A percentile compares a stretch with the other conserved stretches of the same genome.
These are phyloP conservation scores for Solenopsis invicta DNA, from an alignment of 1,140 invertebrate species.

Conservation along the genomic window DNA sequence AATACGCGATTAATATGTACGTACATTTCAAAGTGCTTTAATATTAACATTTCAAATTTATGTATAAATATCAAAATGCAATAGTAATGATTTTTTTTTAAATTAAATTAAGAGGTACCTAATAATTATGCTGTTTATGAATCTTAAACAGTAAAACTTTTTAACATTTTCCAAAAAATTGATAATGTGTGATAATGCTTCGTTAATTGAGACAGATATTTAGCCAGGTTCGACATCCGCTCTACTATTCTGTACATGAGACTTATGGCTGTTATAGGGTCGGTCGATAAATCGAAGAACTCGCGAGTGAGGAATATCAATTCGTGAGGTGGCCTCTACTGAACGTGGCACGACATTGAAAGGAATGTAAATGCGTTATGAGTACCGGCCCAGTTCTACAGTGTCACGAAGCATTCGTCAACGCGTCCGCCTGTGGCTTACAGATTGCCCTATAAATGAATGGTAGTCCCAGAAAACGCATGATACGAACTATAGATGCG, in stretches of 20 bases:
- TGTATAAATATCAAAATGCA: background rate
- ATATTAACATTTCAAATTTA: background rate
- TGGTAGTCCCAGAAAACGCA: conserved; percentile 55
- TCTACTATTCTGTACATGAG: conserved; percentile 77
- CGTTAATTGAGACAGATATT: conserved; percentile 51
- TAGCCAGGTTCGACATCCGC: conserved; percentile 54
- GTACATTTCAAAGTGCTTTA: background rate
- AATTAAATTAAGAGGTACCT: background rate
- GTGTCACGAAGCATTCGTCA: conserved; percentile 69
- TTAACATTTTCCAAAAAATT: background rate
- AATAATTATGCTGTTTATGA: background rate
- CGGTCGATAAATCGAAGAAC: conserved; percentile 82
- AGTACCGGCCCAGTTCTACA: conserved; percentile 78
- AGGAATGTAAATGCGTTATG: conserved; percentile 85
- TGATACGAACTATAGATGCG: conserved; percentile 43
- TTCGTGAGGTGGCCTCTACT: conserved; percentile 81
- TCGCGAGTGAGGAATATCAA: conserved; percentile 82
- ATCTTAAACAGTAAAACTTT: background rate
- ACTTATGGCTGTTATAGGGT: conserved; percentile 79
- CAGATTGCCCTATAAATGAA: conserved; percentile 74
- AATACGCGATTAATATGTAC: background rate
- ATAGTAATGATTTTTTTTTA: background rate
- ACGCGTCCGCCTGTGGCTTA: conserved; percentile 67
- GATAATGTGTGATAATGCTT: background rate
- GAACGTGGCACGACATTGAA: conserved; percentile 83